Evolutionary conservation across 2,888 invertebrate genomes (phyloP).

Genomic region (Ganaspis brasiliensis): DNA sequence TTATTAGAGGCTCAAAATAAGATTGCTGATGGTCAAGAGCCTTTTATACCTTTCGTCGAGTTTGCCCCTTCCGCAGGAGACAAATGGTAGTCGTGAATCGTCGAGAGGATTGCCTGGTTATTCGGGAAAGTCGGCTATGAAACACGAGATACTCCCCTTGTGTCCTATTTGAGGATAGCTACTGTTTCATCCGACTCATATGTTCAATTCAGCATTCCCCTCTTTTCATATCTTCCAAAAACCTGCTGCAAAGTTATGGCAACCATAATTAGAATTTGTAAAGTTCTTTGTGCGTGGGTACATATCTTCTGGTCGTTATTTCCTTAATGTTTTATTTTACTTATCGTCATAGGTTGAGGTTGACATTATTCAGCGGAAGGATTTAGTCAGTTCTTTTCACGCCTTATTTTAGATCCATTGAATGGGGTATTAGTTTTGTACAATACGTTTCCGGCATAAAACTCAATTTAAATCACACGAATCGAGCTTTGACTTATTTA

Average conservation of each 20-base stretch:
- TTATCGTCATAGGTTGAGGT: not conserved
- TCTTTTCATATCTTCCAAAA: constrained; percentile 38
- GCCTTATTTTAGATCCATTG: not conserved
- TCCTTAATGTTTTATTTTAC: constrained; percentile 17
- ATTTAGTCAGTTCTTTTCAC: not conserved
- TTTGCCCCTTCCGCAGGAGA: constrained; percentile 46
- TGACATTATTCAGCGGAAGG: not conserved
- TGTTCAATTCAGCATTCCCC: constrained; percentile 36
- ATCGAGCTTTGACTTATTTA: constrained; percentile 32
- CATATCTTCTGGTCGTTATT: constrained; percentile 13
- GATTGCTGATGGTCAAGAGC: constrained; percentile 62
- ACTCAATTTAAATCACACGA: constrained; percentile 21
- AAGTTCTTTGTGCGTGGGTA: constrained; percentile 16
- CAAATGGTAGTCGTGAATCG: constrained; percentile 38
- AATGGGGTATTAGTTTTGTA: not conserved
- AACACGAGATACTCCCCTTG: constrained; percentile 40
- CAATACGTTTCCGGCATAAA: constrained; percentile 32
- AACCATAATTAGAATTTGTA: constrained; percentile 37
- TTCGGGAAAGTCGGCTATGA: constrained; percentile 44
- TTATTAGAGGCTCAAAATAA: constrained; percentile 71
- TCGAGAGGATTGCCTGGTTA: constrained; percentile 37
- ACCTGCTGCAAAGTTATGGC: constrained; percentile 31
- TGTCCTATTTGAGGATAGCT: constrained; percentile 39
- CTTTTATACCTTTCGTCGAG: constrained; percentile 45
- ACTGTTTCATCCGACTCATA: constrained; percentile 26